Percentiles rank a stretch among this genome's conserved stretches.
Conservation (phyloP, 2,888 invertebrate species). For the Cataglyphis rosenhaueri region DNA sequence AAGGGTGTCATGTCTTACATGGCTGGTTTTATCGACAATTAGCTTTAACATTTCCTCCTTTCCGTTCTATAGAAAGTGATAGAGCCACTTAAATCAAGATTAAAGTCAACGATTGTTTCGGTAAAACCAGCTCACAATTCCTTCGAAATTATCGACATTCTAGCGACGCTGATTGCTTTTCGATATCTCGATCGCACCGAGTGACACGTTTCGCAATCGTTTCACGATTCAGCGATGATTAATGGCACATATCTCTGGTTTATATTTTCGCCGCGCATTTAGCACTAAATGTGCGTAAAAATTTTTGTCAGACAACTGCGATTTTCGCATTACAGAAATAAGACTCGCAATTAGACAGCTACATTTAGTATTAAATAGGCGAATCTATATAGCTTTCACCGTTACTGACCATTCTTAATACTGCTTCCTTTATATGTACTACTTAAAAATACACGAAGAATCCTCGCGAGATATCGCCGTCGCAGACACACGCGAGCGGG, state of each 20-base stretch:
- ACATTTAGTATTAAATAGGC: slow-evolving; percentile 11
- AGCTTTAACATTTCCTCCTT: slow-evolving; percentile 7
- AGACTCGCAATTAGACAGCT: slow-evolving; percentile 6
- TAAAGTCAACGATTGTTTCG: slow-evolving; percentile 11
- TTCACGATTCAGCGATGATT: background rate
- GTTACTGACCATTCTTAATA: slow-evolving; percentile 25
- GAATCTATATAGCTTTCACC: background rate
- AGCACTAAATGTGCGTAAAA: slow-evolving; percentile 12
- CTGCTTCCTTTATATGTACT: slow-evolving; percentile 51
- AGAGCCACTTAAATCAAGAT: background rate
- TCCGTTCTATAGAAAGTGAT: background rate
- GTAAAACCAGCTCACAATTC: background rate
- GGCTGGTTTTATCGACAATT: slow-evolving; percentile 16
- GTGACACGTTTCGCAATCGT: background rate
- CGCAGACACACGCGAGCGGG: slow-evolving; percentile 41
- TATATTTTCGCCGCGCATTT: background rate
- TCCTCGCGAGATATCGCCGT: slow-evolving; percentile 35
- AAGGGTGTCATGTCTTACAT: background rate
- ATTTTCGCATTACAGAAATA: slow-evolving; percentile 18
- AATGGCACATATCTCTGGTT: slow-evolving; percentile 12
- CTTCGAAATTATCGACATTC: background rate
- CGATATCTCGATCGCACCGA: background rate
- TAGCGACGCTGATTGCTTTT: background rate
- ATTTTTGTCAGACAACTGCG: background rate
- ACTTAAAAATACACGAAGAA: slow-evolving; percentile 60